These are phyloP conservation scores for Ditylenchus weischeri DNA, from an alignment of 2,888 invertebrate species.

Conservation along the genomic window DNA sequence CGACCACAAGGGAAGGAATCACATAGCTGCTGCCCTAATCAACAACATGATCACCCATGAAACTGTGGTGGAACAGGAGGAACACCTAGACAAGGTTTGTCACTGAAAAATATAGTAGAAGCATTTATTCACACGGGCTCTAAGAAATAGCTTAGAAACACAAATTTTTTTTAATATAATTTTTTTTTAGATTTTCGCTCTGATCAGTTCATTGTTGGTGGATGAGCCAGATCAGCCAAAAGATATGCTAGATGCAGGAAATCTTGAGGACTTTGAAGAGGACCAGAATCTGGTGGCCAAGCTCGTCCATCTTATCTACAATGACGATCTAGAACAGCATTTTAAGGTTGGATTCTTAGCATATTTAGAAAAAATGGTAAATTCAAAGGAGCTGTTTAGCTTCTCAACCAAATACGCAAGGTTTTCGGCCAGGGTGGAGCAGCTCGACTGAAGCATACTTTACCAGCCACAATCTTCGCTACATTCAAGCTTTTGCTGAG, in stretches of 20 bases:
- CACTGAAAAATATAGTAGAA: not conserved
- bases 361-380: no score
- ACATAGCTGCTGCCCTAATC: constrained; percentile 81
- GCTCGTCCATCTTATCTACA: constrained; percentile 62
- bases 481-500: constrained; percentile 34
- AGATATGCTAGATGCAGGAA: constrained; percentile 25
- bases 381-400: no score
- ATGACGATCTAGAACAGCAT: constrained; percentile 67
- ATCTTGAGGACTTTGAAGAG: constrained; percentile 77
- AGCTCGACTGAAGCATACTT: constrained; percentile 69
- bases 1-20: constrained; percentile 77
- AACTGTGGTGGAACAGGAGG: constrained; percentile 79
- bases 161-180: no score
- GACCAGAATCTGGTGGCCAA: constrained; percentile 83
- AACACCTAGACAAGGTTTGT: constrained; percentile 65
- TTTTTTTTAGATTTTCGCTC: constrained; percentile 65
- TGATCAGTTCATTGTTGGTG: constrained; percentile 80
- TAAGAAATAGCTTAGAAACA: no score
- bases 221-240: constrained; percentile 75
- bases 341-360: constrained; percentile 70
- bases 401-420: constrained; percentile 1
- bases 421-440: not conserved
- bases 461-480: constrained; percentile 75
- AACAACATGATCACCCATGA: constrained; percentile 70
- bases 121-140: no score